phyloP scores from a whole-genome alignment of 1,140 invertebrate genomes.

The Saccostrea cuccullata region DNA sequence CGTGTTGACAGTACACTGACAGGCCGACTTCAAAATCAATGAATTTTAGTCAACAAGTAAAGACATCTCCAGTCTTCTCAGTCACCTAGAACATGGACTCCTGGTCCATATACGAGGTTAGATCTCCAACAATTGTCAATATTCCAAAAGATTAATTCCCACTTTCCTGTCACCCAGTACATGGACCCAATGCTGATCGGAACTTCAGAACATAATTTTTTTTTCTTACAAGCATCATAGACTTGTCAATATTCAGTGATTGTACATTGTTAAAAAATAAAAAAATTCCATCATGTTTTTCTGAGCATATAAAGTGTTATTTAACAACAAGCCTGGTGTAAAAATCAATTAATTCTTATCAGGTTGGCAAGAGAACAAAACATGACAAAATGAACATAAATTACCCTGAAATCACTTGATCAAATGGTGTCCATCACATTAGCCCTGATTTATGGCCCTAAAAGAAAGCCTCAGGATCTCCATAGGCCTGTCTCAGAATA shows the following conservation, averaged over 20 bases:
- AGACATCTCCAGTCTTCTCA: slow-evolving; percentile 5
- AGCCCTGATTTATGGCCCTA: slow-evolving; percentile 55
- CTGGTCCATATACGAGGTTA: neutral
- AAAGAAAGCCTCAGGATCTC: slow-evolving; percentile 27
- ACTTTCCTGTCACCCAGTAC: neutral
- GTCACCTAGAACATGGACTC: neutral
- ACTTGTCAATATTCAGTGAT: slow-evolving; percentile 20
- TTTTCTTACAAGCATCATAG: neutral
- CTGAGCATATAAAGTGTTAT: slow-evolving; percentile 34
- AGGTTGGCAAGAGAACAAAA: slow-evolving; percentile 44
- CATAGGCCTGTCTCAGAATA: slow-evolving; percentile 40
- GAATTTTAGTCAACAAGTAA: slow-evolving; percentile 13
- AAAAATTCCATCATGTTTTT: neutral
- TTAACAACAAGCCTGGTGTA: slow-evolving; percentile 28
- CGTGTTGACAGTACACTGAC: slow-evolving; percentile 3
- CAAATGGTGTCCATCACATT: slow-evolving; percentile 59
- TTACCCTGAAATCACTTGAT: slow-evolving; percentile 51
- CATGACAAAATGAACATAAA: slow-evolving; percentile 49
- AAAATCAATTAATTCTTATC: slow-evolving; percentile 38
- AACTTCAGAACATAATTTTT: neutral
- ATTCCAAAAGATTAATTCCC: neutral
- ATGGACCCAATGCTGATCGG: neutral
- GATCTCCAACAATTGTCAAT: neutral
- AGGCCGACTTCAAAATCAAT: slow-evolving; percentile 14
- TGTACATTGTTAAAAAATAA: neutral